Evolutionary conservation across 37 sponge, comb jelly and placozoan genomes (phyloP).

Genomic region (Agelas oroides): DNA sequence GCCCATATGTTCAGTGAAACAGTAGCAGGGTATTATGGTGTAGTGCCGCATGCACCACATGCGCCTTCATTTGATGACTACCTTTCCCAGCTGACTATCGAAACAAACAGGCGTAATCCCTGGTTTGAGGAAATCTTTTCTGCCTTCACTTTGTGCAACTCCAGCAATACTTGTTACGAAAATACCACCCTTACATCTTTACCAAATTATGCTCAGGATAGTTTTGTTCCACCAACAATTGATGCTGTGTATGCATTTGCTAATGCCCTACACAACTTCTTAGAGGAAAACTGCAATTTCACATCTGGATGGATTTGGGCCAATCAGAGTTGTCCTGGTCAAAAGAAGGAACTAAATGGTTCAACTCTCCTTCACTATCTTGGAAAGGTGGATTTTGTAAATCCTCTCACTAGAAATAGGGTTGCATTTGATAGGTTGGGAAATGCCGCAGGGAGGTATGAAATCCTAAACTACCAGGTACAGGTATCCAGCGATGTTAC

Average conservation of each 20-base stretch:
- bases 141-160: background rate
- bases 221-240: conserved; percentile 35
- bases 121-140: conserved; percentile 49
- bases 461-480: conserved; percentile 38
- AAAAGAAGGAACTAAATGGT: conserved; percentile 19
- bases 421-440: conserved; percentile 54
- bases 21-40: conserved; percentile 50
- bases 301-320: conserved; percentile 7
- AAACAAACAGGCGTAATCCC: conserved; percentile 43
- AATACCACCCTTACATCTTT: background rate
- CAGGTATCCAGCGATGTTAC: background rate
- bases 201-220: conserved; percentile 21
- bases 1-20: background rate
- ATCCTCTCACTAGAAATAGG: background rate
- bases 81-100: conserved; percentile 38
- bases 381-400: conserved; percentile 20
- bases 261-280: conserved; percentile 52
- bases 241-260: conserved; percentile 78
- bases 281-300: conserved; percentile 55
- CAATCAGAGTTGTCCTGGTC: conserved; percentile 34
- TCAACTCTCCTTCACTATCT: background rate
- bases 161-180: no score
- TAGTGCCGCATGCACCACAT: conserved; percentile 19
- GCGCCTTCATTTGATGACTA: conserved; percentile 28
- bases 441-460: conserved; percentile 23